Conservation (phyloP, 2,888 invertebrate species). For the Melanostoma scalare region DNA sequence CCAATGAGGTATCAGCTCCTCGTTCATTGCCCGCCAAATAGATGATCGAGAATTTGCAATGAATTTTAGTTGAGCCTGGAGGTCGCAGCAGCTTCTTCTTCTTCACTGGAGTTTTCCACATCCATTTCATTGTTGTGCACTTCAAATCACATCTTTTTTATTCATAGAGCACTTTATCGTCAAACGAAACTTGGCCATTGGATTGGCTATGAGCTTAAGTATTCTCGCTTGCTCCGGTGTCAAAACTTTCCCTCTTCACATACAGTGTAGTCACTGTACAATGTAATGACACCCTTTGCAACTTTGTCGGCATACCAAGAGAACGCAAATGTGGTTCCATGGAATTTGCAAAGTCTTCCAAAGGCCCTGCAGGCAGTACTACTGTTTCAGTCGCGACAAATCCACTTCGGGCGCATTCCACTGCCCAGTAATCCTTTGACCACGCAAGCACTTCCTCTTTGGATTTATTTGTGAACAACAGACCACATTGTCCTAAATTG, state of each 20-base stretch:
- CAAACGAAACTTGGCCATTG: constrained; percentile 92
- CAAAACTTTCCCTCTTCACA: constrained; percentile 91
- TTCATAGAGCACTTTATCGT: constrained; percentile 91
- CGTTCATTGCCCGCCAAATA: constrained; percentile 99
- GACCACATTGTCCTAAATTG: constrained; percentile 94
- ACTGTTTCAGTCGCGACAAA: constrained; percentile 91
- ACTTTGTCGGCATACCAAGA: constrained; percentile 94
- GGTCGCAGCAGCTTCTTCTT: constrained; percentile 87
- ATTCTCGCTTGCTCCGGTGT: constrained; percentile 96
- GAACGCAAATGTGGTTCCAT: constrained; percentile 97
- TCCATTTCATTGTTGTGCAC: constrained; percentile 81
- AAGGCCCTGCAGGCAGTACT: constrained; percentile 90
- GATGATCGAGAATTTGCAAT: constrained; percentile 99
- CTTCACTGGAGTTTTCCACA: constrained; percentile 80
- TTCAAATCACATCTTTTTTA: constrained; percentile 89
- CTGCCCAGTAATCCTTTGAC: constrained; percentile 89
- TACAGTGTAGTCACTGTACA: constrained; percentile 91
- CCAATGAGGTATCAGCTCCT: constrained; percentile 98
- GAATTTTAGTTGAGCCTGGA: constrained; percentile 90
- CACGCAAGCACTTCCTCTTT: constrained; percentile 92
- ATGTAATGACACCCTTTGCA: constrained; percentile 93
- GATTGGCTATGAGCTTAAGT: constrained; percentile 91
- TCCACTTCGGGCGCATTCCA: constrained; percentile 95
- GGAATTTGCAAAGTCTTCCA: constrained; percentile 94
- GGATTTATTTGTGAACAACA: constrained; percentile 94